Percentiles rank a stretch among this genome's conserved stretches.
phyloP scores from a whole-genome alignment of 2,888 invertebrate species.

The Apamea anceps region DNA sequence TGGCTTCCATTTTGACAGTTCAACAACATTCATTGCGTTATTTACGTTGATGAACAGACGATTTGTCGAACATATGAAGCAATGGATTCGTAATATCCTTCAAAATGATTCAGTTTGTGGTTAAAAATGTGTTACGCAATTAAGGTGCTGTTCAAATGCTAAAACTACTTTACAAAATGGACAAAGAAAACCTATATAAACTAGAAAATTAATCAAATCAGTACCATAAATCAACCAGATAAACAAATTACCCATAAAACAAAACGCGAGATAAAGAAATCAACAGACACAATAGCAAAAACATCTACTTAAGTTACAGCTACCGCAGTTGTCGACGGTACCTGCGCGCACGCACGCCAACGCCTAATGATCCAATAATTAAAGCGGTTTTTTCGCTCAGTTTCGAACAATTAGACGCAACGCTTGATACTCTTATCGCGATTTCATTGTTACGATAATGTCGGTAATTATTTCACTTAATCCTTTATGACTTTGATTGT shows the following conservation, averaged over 20 bases:
- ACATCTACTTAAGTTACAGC: constrained; percentile 23
- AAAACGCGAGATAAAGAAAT: constrained; percentile 20
- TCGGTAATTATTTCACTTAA: constrained; percentile 61
- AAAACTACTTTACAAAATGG: not conserved
- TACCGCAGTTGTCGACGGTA: constrained; percentile 71
- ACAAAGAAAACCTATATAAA: not conserved
- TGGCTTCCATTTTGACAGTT: not conserved
- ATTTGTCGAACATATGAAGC: not conserved
- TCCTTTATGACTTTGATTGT: constrained; percentile 46
- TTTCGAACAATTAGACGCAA: constrained; percentile 82
- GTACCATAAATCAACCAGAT: constrained; percentile 39
- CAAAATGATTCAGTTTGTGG: not conserved
- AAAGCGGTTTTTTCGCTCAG: constrained; percentile 77
- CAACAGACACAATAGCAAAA: constrained; percentile 27
- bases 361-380: constrained; percentile 83
- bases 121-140: not conserved
- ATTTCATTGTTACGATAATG: constrained; percentile 74
- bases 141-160: not conserved
- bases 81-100: not conserved
- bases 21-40: not conserved
- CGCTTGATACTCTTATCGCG: constrained; percentile 69
- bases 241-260: constrained; percentile 37
- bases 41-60: not conserved
- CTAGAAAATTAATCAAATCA: not conserved
- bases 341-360: constrained; percentile 73